Evolutionary conservation across 2,888 invertebrate species (phyloP).

Genomic region (Cephalotes varians): DNA sequence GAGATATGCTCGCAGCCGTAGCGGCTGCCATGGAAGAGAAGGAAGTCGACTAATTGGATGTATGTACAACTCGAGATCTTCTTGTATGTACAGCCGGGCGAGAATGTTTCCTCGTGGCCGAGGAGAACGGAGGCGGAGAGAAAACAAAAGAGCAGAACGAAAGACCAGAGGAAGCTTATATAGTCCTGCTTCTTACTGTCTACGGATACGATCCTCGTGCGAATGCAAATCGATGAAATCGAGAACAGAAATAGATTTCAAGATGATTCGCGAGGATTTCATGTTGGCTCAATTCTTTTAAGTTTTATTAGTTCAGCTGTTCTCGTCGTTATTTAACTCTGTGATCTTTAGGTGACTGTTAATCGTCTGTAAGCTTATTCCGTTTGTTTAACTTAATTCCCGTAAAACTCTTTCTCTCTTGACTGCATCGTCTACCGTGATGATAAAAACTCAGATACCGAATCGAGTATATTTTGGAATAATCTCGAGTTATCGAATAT

Average conservation of each 20-base stretch:
- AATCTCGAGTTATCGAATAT: neutral
- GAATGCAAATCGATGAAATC: slow-evolving; percentile 18
- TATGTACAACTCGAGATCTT: slow-evolving; percentile 55
- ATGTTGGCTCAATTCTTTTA: neutral
- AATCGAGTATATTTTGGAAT: neutral
- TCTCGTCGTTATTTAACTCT: neutral
- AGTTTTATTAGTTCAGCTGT: slow-evolving; percentile 11
- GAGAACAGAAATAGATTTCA: slow-evolving; percentile 20
- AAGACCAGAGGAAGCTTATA: neutral
- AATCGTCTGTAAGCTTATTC: neutral
- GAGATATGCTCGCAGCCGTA: slow-evolving; percentile 57
- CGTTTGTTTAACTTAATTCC: neutral
- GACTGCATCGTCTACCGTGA: neutral
- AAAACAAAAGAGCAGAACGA: slow-evolving; percentile 3
- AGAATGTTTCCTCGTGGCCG: slow-evolving; percentile 56
- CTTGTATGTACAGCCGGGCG: slow-evolving; percentile 54
- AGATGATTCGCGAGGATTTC: neutral
- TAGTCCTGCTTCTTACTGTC: neutral
- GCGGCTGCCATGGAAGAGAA: slow-evolving; percentile 49
- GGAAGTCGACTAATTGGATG: slow-evolving; percentile 68
- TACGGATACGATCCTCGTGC: slow-evolving; percentile 3
- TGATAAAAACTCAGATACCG: neutral
- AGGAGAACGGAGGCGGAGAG: slow-evolving; percentile 16
- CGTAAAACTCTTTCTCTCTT: neutral
- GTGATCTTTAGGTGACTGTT: neutral